These are phyloP conservation scores for Alca torda DNA, from an alignment of 2,797 vertebrate genomes.

Conservation along the genomic window DNA sequence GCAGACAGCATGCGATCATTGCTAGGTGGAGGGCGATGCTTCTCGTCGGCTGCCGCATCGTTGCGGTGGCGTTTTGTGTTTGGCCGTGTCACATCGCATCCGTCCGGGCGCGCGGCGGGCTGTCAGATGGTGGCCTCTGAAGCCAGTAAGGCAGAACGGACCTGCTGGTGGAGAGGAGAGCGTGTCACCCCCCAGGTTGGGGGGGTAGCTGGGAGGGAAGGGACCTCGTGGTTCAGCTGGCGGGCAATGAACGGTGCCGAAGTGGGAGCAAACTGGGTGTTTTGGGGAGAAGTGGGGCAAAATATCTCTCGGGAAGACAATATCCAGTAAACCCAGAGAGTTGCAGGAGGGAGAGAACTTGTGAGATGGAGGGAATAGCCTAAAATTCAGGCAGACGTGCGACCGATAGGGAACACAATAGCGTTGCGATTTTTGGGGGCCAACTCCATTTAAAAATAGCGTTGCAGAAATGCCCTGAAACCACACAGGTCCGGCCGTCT, in stretches of 20 bases:
- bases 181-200: no score
- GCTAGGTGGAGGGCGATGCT: neutral
- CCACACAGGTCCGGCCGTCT: neutral
- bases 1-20: neutral
- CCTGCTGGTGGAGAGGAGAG: neutral
- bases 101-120: neutral
- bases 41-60: neutral
- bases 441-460: neutral
- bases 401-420: neutral
- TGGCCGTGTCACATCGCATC: neutral
- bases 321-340: neutral
- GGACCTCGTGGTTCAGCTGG: neutral
- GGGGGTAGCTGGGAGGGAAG: neutral
- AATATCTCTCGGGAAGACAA: neutral
- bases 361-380: neutral
- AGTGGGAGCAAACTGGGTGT: neutral
- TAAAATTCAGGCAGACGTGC: neutral
- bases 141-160: neutral
- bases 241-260: accelerated
- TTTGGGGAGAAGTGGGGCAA: neutral
- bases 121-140: neutral
- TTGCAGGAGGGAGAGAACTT: neutral
- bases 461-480: neutral
- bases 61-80: neutral
- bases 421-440: neutral